These are phyloP conservation scores for Tamandua tetradactyla DNA, from an alignment of 2,797 vertebrate genomes.

Conservation along the genomic window DNA sequence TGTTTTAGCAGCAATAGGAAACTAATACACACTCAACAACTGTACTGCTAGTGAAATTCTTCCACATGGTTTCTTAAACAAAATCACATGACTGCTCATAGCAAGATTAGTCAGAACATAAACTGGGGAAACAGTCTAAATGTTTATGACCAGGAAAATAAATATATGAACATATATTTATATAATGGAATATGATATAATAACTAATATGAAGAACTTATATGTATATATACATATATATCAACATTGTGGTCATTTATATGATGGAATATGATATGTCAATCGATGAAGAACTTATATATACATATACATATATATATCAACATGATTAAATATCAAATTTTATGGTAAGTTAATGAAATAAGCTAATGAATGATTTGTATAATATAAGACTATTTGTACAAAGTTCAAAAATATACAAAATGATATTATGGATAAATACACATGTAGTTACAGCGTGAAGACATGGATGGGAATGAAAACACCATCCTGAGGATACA, in stretches of 20 bases:
- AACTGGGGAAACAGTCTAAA: slow-evolving; percentile 8
- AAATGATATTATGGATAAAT: neutral
- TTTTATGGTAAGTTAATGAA: neutral
- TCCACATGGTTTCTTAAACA: neutral
- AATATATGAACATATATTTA: neutral
- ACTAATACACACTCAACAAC: neutral
- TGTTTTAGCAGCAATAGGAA: neutral
- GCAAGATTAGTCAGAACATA: neutral
- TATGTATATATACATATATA: neutral
- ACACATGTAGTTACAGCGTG: slow-evolving; percentile 2
- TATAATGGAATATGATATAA: neutral
- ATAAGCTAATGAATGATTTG: neutral
- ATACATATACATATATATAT: neutral
- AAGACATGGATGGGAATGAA: slow-evolving; percentile 3
- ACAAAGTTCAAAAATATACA: neutral
- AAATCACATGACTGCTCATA: neutral
- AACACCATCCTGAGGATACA: neutral
- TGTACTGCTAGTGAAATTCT: slow-evolving; percentile 14
- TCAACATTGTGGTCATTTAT: neutral
- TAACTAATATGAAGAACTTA: neutral
- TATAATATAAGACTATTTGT: neutral
- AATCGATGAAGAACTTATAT: neutral
- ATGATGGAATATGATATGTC: neutral
- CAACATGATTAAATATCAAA: neutral
- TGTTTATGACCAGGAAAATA: neutral